phyloP scores from a whole-genome alignment of 1,140 invertebrate species.

The Habropoda laboriosa region DNA sequence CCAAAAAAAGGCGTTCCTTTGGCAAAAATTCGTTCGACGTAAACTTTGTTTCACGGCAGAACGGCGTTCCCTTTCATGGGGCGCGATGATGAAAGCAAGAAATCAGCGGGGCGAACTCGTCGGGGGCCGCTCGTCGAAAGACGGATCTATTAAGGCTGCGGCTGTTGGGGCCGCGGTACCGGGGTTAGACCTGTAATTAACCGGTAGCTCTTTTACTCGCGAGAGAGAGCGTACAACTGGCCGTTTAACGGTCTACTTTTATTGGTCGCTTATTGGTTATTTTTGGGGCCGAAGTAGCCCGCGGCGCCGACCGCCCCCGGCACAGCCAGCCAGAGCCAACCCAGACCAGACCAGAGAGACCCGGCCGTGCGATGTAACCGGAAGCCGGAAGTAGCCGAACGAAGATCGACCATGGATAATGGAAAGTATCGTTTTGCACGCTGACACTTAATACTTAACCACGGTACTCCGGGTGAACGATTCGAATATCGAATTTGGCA shows the following conservation, averaged over 20 bases:
- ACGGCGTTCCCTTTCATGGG: neutral
- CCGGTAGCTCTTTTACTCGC: conserved; percentile 80
- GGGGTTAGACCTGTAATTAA: conserved; percentile 80
- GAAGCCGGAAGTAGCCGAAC: conserved; percentile 69
- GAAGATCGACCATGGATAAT: conserved; percentile 27
- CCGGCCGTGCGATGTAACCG: conserved; percentile 57
- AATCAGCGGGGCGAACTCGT: conserved; percentile 38
- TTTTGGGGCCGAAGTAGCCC: conserved; percentile 69
- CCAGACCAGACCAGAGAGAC: no score
- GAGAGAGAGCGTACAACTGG: conserved; percentile 65
- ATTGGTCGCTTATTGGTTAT: conserved; percentile 81
- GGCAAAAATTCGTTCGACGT: neutral
- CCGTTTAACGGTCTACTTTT: conserved; percentile 75
- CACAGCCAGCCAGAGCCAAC: no score
- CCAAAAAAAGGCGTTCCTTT: no score
- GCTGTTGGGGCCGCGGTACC: conserved; percentile 65
- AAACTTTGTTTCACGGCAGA: neutral
- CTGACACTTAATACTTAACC: conserved; percentile 14
- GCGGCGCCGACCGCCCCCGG: conserved; percentile 59
- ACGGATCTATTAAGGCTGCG: conserved; percentile 76
- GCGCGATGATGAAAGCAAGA: conserved; percentile 34
- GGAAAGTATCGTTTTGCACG: conserved; percentile 11
- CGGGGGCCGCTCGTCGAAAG: conserved; percentile 66
- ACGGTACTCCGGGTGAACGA: neutral
- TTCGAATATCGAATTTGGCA: conserved; percentile 25